These are phyloP conservation scores for Tupiocoris notatus DNA, from an alignment of 2,888 invertebrate species.

Conservation along the genomic window DNA sequence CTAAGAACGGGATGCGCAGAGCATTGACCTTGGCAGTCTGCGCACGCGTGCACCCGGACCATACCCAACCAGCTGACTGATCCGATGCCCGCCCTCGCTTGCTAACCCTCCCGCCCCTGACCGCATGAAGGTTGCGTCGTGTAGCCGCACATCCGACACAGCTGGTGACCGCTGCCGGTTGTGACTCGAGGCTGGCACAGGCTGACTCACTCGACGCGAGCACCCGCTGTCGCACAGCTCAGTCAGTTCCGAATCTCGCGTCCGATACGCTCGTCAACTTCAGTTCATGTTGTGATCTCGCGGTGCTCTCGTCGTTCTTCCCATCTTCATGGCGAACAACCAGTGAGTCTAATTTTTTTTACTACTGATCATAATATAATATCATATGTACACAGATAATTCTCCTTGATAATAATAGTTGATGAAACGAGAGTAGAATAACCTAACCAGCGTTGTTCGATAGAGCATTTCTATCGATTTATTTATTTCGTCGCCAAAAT, in stretches of 20 bases:
- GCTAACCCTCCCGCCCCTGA: no score
- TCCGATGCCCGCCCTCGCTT: background rate
- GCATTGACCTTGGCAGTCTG: background rate
- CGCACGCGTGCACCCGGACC: background rate
- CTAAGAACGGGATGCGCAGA: background rate
- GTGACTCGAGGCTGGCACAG: no score
- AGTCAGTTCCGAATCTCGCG: background rate
- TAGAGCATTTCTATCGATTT: no score
- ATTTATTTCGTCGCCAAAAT: no score
- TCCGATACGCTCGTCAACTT: background rate
- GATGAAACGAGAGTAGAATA: no score
- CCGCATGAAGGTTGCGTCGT: no score
- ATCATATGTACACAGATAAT: no score
- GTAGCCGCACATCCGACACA: no score
- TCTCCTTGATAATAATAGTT: no score
- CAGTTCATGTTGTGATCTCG: background rate
- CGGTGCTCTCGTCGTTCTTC: background rate
- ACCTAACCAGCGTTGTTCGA: no score
- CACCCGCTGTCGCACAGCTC: background rate
- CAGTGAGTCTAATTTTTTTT: background rate
- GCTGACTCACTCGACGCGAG: background rate
- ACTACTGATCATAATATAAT: no score
- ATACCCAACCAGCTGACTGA: background rate
- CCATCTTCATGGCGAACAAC: background rate
- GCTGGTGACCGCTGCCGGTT: background rate